phyloP scores from a whole-genome alignment of 2,113 vertebrate species.

The Cololabis saira region DNA sequence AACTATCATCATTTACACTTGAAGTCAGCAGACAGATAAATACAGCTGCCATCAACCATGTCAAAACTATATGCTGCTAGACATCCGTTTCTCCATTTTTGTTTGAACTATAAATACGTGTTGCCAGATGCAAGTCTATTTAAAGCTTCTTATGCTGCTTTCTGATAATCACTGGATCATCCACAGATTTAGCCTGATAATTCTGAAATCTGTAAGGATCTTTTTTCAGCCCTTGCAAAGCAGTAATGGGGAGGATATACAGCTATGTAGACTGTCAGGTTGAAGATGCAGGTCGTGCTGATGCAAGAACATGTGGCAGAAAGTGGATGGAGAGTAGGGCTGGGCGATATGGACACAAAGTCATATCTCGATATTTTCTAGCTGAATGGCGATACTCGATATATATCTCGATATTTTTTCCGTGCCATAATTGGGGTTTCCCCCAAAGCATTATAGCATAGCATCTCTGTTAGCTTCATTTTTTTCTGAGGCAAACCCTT shows the following conservation, averaged over 20 bases:
- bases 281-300: constrained; percentile 23
- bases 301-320: constrained; percentile 23
- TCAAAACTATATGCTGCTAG: constrained; percentile 38
- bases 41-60: no score
- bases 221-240: constrained; percentile 3
- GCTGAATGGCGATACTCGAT: no score
- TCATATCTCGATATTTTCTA: no score
- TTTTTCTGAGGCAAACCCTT: no score
- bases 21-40: constrained; percentile 46
- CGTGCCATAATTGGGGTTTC: no score
- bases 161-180: constrained; percentile 44
- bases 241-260: constrained; percentile 21
- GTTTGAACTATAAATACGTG: constrained; percentile 25
- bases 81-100: constrained; percentile 6
- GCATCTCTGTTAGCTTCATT: no score
- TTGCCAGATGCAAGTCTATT: constrained; percentile 50
- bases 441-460: no score
- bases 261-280: constrained; percentile 6
- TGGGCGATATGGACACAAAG: no score
- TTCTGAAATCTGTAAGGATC: constrained; percentile 48
- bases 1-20: constrained; percentile 10
- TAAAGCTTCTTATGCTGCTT: constrained; percentile 23
- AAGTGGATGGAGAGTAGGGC: constrained; percentile 50
- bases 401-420: no score
- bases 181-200: constrained; percentile 50